Base-by-base conservation (phyloP, 2,113 vertebrate species). In the Catharus minimus region DNA sequence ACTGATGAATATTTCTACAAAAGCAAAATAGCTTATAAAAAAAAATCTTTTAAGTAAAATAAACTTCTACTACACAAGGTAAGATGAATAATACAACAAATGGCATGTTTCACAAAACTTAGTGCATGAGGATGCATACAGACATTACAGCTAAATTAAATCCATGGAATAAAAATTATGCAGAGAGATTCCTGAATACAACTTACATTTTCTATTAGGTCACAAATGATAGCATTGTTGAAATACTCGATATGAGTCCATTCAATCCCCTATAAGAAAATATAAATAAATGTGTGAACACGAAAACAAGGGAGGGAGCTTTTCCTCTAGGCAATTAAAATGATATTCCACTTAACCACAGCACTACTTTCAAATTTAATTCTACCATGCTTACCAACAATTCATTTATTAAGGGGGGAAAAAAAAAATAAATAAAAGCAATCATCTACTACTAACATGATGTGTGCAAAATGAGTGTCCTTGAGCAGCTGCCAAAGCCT, bases 181-280 rank as follows among this genome's bases (percentile, higher is more conserved):
- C 38, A 61, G 49, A 32, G 22, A 85, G 19, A 58, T 30, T 46
- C 30, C 43, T 67, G 38, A 77, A 30, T 32, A 15, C 13, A 72
- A 99, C 99, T 99, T 97, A 99, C 99, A 84, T 99, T 99, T 97
- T 99, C 99, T 96, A 99, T 99, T 79, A 99, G 98, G 96, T 99
- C 99, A 95, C 99, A 99, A 96, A 99, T 99, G 77, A 99, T 91
- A 39, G 99, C 98, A 66, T 99, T 99, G 98, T 99, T 99, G 98
- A 99, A 99, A 96, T 99, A 99, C 57, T 99, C 99, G 18, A 99
- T 99, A 90, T 99, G 99, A 90, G 98, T 99, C 99, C 99, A 99
- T 92, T 99, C 99, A 90, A 99, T 99, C 73, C 97, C 99, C 99
- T 99, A 73, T 10, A 93, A 82, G 36, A 92, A 95, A 96, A 77